Conservation (phyloP, 2,888 invertebrate species). For the Napeogenes inachia region DNA sequence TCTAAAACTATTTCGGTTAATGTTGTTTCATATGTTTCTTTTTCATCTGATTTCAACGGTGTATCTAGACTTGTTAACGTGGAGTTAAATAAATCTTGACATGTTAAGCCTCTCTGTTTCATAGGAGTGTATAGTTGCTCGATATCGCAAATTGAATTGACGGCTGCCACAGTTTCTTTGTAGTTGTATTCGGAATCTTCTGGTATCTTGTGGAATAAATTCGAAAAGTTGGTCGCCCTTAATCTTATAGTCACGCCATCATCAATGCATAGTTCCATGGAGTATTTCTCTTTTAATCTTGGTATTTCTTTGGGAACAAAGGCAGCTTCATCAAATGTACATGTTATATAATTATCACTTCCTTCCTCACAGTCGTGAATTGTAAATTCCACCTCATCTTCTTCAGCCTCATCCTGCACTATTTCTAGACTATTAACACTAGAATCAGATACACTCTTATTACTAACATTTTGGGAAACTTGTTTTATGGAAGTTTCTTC, state of each 20-base stretch:
- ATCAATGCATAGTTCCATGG: constrained; percentile 66
- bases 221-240: constrained; percentile 50
- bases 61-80: constrained; percentile 69
- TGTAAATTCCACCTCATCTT: constrained; percentile 56
- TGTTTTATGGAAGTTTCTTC: not conserved
- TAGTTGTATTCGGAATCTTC: constrained; percentile 39
- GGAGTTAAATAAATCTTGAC: constrained; percentile 67
- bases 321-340: constrained; percentile 44
- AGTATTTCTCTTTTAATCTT: constrained; percentile 63
- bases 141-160: constrained; percentile 53
- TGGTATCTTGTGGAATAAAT: constrained; percentile 46
- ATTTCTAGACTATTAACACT: constrained; percentile 38
- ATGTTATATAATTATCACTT: constrained; percentile 49
- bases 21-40: constrained; percentile 36
- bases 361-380: constrained; percentile 56
- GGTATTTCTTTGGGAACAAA: constrained; percentile 33
- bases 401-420: constrained; percentile 44
- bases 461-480: constrained; percentile 20
- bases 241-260: constrained; percentile 58
- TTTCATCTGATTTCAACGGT: constrained; percentile 53
- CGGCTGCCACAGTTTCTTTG: constrained; percentile 60
- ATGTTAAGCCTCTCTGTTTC: constrained; percentile 53
- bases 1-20: constrained; percentile 57
- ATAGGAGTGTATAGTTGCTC: constrained; percentile 62
- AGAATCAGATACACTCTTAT: constrained; percentile 33